These are phyloP conservation scores for Bradynema listronoti DNA, from an alignment of 1,140 invertebrate species.

Conservation along the genomic window DNA sequence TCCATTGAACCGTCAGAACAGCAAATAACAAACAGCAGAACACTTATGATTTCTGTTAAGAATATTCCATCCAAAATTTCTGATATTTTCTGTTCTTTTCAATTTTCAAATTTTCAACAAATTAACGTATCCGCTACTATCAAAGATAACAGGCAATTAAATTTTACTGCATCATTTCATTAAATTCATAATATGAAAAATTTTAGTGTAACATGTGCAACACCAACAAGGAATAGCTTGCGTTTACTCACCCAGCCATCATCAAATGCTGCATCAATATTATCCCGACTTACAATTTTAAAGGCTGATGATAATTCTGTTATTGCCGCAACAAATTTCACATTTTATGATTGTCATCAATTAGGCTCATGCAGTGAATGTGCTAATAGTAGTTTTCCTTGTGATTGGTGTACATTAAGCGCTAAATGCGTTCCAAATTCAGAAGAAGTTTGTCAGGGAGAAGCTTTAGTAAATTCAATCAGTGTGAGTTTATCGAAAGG, in stretches of 20 bases:
- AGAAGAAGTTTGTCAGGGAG: constrained; percentile 51
- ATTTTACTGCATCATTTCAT: constrained; percentile 9
- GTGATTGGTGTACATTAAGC: constrained; percentile 58
- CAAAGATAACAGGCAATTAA: constrained; percentile 25
- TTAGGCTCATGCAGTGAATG: constrained; percentile 58
- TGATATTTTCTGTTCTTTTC: constrained; percentile 34
- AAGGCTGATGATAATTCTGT: constrained; percentile 25
- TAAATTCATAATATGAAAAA: background rate
- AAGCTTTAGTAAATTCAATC: constrained; percentile 49
- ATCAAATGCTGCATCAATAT: constrained; percentile 10
- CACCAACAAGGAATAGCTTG: constrained; percentile 29
- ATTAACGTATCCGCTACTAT: constrained; percentile 33
- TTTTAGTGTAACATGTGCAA: constrained; percentile 43
- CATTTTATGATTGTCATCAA: constrained; percentile 54
- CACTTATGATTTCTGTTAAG: constrained; percentile 45
- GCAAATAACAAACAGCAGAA: constrained; percentile 52
- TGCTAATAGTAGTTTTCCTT: constrained; percentile 59
- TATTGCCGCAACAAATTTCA: constrained; percentile 55
- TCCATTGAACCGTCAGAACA: constrained; percentile 49
- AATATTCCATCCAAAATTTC: constrained; percentile 39
- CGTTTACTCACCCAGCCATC: constrained; percentile 18
- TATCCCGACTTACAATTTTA: constrained; percentile 36
- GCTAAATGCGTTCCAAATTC: constrained; percentile 53
- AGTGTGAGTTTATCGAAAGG: background rate
- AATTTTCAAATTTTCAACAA: constrained; percentile 36